Percentiles rank a stretch among this genome's conserved stretches.
Evolutionary conservation across 92 coral and sea anemone species (phyloP).

Genomic region (Phenganax subtilis): DNA sequence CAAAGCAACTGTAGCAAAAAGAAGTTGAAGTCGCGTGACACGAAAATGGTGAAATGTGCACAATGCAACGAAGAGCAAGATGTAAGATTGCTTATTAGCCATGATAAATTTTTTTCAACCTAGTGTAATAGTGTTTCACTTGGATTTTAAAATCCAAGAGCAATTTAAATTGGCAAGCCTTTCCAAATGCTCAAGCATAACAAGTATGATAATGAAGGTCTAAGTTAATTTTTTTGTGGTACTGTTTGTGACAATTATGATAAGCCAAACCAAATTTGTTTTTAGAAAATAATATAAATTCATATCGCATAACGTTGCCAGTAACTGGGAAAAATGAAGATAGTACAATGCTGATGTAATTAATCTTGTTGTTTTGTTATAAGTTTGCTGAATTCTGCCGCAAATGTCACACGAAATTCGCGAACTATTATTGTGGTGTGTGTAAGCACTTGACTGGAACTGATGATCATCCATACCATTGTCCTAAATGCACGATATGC

Average conservation of each 20-base stretch:
- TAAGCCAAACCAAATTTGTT: neutral
- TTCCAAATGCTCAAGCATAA: no score
- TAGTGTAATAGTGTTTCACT: neutral
- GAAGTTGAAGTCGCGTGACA: constrained; percentile 60
- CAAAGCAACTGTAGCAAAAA: constrained; percentile 50
- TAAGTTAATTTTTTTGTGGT: no score
- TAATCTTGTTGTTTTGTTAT: neutral
- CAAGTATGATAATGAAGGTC: no score
- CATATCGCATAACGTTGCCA: no score
- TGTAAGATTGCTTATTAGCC: constrained; percentile 23
- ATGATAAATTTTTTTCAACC: neutral
- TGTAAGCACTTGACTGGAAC: constrained; percentile 75
- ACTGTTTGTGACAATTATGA: neutral
- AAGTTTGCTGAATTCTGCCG: constrained; percentile 58
- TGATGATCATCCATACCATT: constrained; percentile 81
- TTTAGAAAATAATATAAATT: neutral
- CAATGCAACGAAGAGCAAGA: constrained; percentile 63
- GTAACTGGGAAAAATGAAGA: neutral
- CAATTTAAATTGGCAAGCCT: no score
- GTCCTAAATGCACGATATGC: constrained; percentile 73
- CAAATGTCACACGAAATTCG: constrained; percentile 53
- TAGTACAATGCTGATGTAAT: neutral
- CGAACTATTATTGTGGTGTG: constrained; percentile 68
- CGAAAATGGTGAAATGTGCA: constrained; percentile 65
- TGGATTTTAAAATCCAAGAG: neutral